These are phyloP conservation scores for Trachurus trachurus DNA, from an alignment of 2,797 vertebrate species.

Conservation along the genomic window DNA sequence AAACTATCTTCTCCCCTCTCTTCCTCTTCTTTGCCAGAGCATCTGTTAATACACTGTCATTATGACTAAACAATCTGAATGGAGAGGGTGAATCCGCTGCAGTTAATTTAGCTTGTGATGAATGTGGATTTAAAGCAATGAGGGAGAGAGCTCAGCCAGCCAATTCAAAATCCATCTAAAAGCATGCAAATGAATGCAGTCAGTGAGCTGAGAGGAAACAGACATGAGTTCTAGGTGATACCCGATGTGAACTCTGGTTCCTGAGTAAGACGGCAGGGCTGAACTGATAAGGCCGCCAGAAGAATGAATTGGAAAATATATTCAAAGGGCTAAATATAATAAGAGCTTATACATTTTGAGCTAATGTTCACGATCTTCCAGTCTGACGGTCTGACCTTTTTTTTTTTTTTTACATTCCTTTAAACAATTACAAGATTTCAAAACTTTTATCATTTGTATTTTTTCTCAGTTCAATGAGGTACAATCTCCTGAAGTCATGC, in stretches of 20 bases:
- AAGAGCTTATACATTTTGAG: background rate
- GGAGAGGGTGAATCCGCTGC: constrained; percentile 53
- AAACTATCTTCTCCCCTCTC: constrained; percentile 56
- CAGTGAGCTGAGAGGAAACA: constrained; percentile 25
- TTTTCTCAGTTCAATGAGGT: background rate
- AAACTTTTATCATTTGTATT: background rate
- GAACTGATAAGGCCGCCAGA: background rate
- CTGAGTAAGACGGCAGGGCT: background rate
- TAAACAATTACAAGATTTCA: background rate
- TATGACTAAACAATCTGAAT: constrained; percentile 68
- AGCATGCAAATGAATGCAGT: constrained; percentile 49
- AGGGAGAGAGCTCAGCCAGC: constrained; percentile 36
- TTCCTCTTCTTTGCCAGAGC: constrained; percentile 53
- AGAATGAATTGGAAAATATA: constrained; percentile 4
- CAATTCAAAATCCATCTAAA: constrained; percentile 52
- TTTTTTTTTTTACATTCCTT: background rate
- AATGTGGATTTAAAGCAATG: constrained; percentile 57
- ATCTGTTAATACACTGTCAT: constrained; percentile 66
- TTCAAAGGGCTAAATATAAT: background rate
- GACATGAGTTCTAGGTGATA: constrained; percentile 17
- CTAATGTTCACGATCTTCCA: constrained; percentile 15
- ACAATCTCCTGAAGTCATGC: background rate
- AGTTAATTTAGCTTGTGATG: constrained; percentile 68
- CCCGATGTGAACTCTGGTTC: constrained; percentile 24
- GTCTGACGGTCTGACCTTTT: background rate